Evolutionary conservation across 2,888 invertebrate species (phyloP), one percentile per base, ranked within the genome.

Genomic region (Cylloceria caligata): DNA sequence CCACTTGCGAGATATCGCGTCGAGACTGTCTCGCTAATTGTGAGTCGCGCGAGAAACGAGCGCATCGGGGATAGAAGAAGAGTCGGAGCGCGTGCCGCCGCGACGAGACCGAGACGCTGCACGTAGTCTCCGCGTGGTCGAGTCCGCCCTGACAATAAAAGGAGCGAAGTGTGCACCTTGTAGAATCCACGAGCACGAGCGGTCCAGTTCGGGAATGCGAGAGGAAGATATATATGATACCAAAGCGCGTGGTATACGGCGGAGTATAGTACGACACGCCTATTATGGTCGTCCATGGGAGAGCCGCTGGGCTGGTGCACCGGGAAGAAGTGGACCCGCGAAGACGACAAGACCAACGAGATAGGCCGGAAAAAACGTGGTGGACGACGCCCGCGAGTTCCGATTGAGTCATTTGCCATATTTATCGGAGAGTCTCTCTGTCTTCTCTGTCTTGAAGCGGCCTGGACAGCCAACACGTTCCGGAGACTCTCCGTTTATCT

Each of bases 151-250:
- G 16, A 69, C 68, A 60, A 77, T 85, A 88, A 89, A 87, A 87
- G 83, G 79, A 84, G 67, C 49, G 1, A 39, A 62, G 42, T 34
- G 16, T 47, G 83, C 80, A 83, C 87, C 89, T 88, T 88, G 86
- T 85, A 87, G 87, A 88, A 89, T 87, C 87, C 81, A 39, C 73
- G 60, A 73, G 72, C 64, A 68, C 47, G 69, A 65, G 52, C 36
- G 84, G 85, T 87, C 88, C 86, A 85, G 87, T 89, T 89, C 82
- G 88, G 88, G 88, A 87, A 88, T 88, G 87, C 80, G 71, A 84
- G 72, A n/a, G n/a, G n/a, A 27, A 39, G 49, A 49, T 42, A 19
- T 55, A 65, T 13, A 30, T 52, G n/a, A n/a, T 4, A 30, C 5
- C 30, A 30, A 30, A 30, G 5, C 30, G 30, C 30, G 30, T 30